Base-by-base conservation (phyloP, 2,888 invertebrate genomes). In the Cosmia pyralina region DNA sequence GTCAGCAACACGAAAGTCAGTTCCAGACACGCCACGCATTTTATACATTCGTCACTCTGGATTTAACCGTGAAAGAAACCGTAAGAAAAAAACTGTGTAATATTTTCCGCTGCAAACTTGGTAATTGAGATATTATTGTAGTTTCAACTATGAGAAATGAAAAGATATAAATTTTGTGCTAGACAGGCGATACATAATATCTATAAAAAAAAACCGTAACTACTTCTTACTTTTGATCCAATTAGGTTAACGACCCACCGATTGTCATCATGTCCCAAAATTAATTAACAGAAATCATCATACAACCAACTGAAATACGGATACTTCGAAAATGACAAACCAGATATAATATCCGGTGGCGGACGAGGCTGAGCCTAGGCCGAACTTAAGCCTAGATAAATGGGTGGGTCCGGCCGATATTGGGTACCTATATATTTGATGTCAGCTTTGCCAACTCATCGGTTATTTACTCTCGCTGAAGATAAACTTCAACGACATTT, bases 301-400 rank as follows among this genome's bases (percentile, higher is more conserved):
- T 19, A 48, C 46, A 3, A 38, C 28, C 50, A 46, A 48, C 55
- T 57, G 66, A 73, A 63, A 77, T 22, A 71, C 53, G 55, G 68
- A 63, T 38, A 38, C n/a, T 72, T 28, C 19, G 62, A 46, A 75
- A 85, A 74, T 81, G 62, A 72, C 72, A 57, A 65, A 55, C 69
- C 74, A 69, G 63, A 62, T 66, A 70, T 77, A 72, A 85, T 79
- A 82, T 85, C 80, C 72, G 67, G 66, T 62, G 62, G 70, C 65
- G 74, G 67, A 15, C 38, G 59, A 13, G 64, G 75, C 44, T 74
- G 22, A 62, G 66, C 53, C 70, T 71, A 71, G 81, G 81, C 69
- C 22, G 70, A 63, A 71, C 55, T 59, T 80, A 75, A 81, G 84
- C 75, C 79, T 70, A 81, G 84, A 84, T 84, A 79, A 84, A 84